A percentile compares a stretch with the other conserved stretches of the same genome.
phyloP scores from a whole-genome alignment of 2,888 invertebrate genomes.

The Rhorus exstirpatorius region DNA sequence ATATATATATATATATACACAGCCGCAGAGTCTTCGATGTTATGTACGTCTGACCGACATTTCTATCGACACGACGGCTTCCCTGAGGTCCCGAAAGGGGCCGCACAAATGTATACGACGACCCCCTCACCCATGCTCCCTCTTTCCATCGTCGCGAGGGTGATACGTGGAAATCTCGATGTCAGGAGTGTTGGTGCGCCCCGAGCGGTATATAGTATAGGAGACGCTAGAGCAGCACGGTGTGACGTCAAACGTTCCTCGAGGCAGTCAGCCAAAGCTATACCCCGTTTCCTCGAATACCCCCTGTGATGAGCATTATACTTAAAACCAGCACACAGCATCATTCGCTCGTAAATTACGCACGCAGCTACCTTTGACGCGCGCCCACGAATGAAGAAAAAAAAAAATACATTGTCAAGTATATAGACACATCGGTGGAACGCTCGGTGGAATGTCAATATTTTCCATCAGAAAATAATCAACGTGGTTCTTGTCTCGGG shows the following conservation, averaged over 20 bases:
- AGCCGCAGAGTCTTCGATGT: slow-evolving; percentile 59
- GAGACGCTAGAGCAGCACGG: slow-evolving; percentile 19
- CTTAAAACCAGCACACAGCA: slow-evolving; percentile 40
- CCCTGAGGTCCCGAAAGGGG: slow-evolving; percentile 58
- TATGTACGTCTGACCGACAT: slow-evolving; percentile 69
- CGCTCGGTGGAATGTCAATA: too few species aligned
- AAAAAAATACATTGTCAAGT: not conserved
- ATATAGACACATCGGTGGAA: too few species aligned
- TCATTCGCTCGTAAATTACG: slow-evolving; percentile 46
- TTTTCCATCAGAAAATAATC: too few species aligned
- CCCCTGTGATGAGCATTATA: slow-evolving; percentile 53
- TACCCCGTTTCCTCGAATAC: not conserved
- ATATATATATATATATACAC: slow-evolving; percentile 26
- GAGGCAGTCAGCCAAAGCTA: slow-evolving; percentile 54
- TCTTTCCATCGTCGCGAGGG: slow-evolving; percentile 26
- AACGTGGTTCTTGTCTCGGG: too few species aligned
- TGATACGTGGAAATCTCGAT: slow-evolving; percentile 66
- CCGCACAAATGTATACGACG: slow-evolving; percentile 70
- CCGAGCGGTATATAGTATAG: slow-evolving; percentile 22
- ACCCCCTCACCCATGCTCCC: slow-evolving; percentile 38
- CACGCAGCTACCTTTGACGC: slow-evolving; percentile 29
- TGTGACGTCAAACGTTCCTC: slow-evolving; percentile 67
- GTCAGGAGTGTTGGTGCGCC: slow-evolving; percentile 60
- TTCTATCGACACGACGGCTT: slow-evolving; percentile 62
- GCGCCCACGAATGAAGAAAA: slow-evolving; percentile 1